phyloP scores from a whole-genome alignment of 2,113 vertebrate species.

The Haplochromis burtoni region DNA sequence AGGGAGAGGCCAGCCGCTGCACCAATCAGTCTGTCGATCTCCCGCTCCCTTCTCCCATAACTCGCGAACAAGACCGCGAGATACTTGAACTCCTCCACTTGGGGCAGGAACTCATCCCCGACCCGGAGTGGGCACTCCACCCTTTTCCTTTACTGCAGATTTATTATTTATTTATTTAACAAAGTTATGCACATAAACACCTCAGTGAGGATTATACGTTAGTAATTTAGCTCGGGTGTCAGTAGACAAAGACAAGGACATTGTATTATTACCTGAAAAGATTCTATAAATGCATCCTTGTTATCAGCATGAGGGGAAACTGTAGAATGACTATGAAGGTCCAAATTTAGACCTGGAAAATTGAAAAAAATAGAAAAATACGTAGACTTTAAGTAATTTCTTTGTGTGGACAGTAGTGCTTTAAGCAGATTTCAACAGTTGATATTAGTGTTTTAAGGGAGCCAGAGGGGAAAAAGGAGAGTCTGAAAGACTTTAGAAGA shows the following conservation, averaged over 20 bases:
- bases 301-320: neutral
- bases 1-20: too few species aligned
- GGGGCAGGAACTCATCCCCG: neutral
- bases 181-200: neutral
- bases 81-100: neutral
- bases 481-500: neutral
- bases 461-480: neutral
- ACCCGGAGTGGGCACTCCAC: rapidly evolving
- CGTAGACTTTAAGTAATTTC: neutral
- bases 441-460: neutral
- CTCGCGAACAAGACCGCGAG: rapidly evolving
- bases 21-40: too few species aligned
- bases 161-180: neutral
- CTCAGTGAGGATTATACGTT: neutral
- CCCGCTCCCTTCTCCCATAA: too few species aligned
- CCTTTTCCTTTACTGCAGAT: neutral
- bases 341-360: neutral
- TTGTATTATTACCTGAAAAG: neutral
- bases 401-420: neutral
- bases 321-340: neutral
- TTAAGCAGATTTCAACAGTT: neutral
- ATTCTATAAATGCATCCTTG: neutral
- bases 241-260: neutral
- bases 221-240: neutral
- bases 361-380: neutral